Evolutionary conservation across 37 sponge, comb jelly and placozoan genomes (phyloP), one percentile per base, ranked within the genome.

Genomic region (Haliclona indistincta): DNA sequence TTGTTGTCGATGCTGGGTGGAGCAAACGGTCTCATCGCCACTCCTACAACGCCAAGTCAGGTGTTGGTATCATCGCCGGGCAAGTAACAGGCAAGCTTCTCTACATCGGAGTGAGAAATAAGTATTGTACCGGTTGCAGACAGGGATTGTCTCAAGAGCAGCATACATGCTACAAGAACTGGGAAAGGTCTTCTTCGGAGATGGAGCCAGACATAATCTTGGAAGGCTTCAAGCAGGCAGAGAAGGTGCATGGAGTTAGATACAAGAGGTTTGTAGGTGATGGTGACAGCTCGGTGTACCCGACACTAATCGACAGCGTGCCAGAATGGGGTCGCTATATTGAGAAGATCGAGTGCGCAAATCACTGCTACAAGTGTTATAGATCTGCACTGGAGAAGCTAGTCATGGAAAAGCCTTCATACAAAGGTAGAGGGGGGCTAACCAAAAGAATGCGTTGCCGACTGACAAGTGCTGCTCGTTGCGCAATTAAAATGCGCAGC

Each of bases 291-390:
- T 79, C 70, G 6, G 79, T 79, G 29, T 62, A 70, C 33, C 54
- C 78, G 28, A 77, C 78, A 2, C 69, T 84, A 13, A 37, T 73
- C 8, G 43, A 75, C 32, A 36, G 29, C 52, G 84, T 68, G 22
- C 68, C 63, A 35, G 74, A 29, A 13, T 77, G 75, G 75, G 85
- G 78, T 6, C 38, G 34, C 4, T 38, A 33, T 40, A 75, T 77
- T 40, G 70, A 44, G 26, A 77, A 77, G 67, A 19, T 77, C 0
- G 85, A 84, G 28, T 84, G 85, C 73, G 86, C 79, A 28, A 85
- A 85, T 34, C 79, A 78, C 34, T 43, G 79, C 5, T 67, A 56
- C 54, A 78, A 85, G 53, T 76, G 77, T n/a, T 78, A 79, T 67
- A 34, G 79, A 37, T 49, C 68, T n/a, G 30, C 62, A 53, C 80